Evolutionary conservation across 2,113 vertebrate species (phyloP).

Genomic region (Microcebus lehilahytsara): DNA sequence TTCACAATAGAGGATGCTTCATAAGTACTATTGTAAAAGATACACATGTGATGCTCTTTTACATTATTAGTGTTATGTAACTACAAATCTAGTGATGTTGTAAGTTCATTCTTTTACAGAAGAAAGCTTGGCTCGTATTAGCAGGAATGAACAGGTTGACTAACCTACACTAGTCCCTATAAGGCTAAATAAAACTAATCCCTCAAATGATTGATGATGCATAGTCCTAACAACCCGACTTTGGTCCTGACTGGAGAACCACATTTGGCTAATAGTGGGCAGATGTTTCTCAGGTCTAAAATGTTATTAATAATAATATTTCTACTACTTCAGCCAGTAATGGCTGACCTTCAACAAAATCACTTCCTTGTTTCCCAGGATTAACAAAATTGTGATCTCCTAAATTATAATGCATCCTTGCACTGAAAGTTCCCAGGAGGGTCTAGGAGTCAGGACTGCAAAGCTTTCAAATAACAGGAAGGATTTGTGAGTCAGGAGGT

Average conservation of each 20-base stretch:
- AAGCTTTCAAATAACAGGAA: background rate
- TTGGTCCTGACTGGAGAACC: background rate
- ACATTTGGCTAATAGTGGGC: background rate
- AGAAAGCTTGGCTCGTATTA: background rate
- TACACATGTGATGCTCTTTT: background rate
- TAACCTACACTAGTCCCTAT: background rate
- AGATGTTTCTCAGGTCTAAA: constrained; percentile 27
- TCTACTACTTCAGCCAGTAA: background rate
- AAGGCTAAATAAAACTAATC: background rate
- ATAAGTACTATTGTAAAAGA: background rate
- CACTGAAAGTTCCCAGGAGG: background rate
- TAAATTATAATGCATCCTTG: background rate
- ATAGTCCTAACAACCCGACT: background rate
- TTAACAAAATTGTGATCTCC: background rate
- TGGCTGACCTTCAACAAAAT: constrained; percentile 29
- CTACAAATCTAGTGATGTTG: background rate
- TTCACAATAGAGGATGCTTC: background rate
- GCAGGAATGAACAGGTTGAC: background rate
- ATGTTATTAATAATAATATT: constrained; percentile 13
- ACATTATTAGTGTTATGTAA: background rate
- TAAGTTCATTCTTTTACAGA: background rate
- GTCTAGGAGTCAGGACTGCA: background rate
- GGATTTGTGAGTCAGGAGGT: background rate
- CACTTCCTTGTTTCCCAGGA: background rate
- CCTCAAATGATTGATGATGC: background rate